These are phyloP conservation scores for Lindbergichthys nudifrons DNA, from an alignment of 2,797 vertebrate genomes.

Conservation along the genomic window DNA sequence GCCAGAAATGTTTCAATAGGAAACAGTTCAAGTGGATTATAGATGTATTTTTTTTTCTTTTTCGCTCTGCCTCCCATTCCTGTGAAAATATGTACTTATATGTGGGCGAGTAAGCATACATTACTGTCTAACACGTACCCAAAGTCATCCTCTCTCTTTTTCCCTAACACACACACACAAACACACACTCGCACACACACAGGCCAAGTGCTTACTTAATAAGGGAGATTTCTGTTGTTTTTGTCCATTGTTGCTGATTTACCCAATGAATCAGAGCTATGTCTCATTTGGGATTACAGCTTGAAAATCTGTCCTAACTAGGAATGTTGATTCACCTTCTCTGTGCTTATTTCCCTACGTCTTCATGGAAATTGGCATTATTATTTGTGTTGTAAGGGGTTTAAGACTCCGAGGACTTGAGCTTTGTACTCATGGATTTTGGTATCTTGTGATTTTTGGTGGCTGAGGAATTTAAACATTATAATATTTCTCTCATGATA, in stretches of 20 bases:
- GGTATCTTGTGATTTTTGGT: constrained; percentile 19
- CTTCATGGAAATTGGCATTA: constrained; percentile 33
- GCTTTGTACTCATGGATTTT: constrained; percentile 47
- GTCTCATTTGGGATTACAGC: constrained; percentile 56
- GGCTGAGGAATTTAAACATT: constrained; percentile 32
- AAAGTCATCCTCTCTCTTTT: constrained; percentile 36
- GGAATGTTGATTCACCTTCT: constrained; percentile 43
- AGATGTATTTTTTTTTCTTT: constrained; percentile 22
- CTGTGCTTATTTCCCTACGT: constrained; percentile 15
- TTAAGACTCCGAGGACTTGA: constrained; percentile 31
- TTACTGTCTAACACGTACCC: constrained; percentile 22
- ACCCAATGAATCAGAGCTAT: constrained; percentile 39
- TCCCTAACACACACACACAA: not conserved
- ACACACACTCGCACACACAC: not conserved
- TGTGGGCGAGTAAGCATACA: constrained; percentile 20
- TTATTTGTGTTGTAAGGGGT: constrained; percentile 41
- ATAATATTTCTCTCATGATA: not conserved
- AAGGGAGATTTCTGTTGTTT: constrained; percentile 34
- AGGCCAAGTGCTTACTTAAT: constrained; percentile 9
- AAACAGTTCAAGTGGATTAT: constrained; percentile 27
- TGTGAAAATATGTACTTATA: constrained; percentile 28
- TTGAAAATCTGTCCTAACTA: constrained; percentile 23
- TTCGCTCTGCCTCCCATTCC: constrained; percentile 18
- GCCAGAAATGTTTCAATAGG: not conserved
- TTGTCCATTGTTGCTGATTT: constrained; percentile 9